A percentile compares a stretch with the other conserved stretches of the same genome.
These are phyloP conservation scores for Melinaea menophilus DNA, from an alignment of 2,888 invertebrate genomes.

Conservation along the genomic window DNA sequence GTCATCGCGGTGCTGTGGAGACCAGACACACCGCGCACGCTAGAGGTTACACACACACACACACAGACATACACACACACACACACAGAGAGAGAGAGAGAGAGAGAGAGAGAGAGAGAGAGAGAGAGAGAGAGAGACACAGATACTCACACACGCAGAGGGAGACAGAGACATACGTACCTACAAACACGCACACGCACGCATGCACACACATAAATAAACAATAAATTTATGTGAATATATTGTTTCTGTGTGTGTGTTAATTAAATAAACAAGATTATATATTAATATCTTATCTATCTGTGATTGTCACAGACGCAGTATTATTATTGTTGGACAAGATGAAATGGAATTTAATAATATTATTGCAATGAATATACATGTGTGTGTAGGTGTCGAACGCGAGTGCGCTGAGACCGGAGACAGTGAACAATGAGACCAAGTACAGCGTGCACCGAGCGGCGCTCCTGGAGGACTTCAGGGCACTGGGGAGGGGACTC, in stretches of 20 bases:
- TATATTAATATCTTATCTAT: neutral
- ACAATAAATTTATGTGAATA: conserved; percentile 31
- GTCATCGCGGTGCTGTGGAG: conserved; percentile 92
- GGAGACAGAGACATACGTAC: too few species aligned
- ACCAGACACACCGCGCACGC: conserved; percentile 71
- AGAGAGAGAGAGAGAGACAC: too few species aligned
- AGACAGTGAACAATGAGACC: conserved; percentile 50
- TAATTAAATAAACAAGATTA: neutral
- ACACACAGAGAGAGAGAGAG: too few species aligned
- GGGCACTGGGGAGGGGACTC: conserved; percentile 81
- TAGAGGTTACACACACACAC: conserved; percentile 62
- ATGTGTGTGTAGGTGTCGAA: conserved; percentile 64
- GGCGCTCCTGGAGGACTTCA: conserved; percentile 85
- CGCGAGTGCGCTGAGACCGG: conserved; percentile 75
- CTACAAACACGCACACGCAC: too few species aligned
- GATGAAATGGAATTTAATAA: too few species aligned
- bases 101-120: too few species aligned
- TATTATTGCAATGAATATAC: too few species aligned
- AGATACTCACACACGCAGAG: too few species aligned
- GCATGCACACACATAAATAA: too few species aligned
- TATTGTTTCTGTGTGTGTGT: neutral
- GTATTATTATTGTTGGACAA: too few species aligned
- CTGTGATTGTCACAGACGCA: neutral
- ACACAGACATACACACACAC: too few species aligned
- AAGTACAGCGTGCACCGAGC: conserved; percentile 79